Evolutionary conservation across 1,140 invertebrate species (phyloP), one percentile per base, ranked within the genome.

Genomic region (Wasmannia auropunctata): DNA sequence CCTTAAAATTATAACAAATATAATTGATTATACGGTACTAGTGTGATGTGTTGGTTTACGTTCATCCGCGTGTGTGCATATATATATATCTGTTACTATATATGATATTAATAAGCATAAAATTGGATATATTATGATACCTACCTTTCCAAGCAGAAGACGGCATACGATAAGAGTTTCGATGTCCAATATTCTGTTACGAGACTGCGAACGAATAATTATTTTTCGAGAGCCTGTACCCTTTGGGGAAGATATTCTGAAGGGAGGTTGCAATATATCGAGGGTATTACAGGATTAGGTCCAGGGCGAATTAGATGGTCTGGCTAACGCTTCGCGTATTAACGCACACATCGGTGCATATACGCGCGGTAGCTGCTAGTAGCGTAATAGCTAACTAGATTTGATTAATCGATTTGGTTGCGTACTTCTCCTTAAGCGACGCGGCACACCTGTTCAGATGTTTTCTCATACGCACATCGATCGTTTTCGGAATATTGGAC

Each of bases 371-470:
- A 56, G 63, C n/a, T 72, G 56, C 34, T 69, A 28, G 81, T 69
- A 28, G 81, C 65, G 31, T 88, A 91, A 91, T 84, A 88, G 90
- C 89, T 88, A 91, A 91, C 87, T 90, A 86, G 87, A 90, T 91
- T 90, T 91, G 77, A 90, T 91, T 91, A 91, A 91, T 91, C 80
- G 89, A 91, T 90, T 91, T 43, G 86, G 40, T 88, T 86, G 79
- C 63, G 76, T 87, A 60, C 62, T 88, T 40, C 69, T 85, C 85
- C 88, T 90, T 86, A 83, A 84, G 31, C 63, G 69, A 77, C 62
- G 63, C 54, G 74, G 46, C 37, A 25, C 0, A 46, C 14, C 22
- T 67, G 28, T 10, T 67, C 14, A 67, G 37, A 54, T 70, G 54
- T 79, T 88, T 81, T 77, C 81, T 79, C 74, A 25, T 60, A 51